Conservation (phyloP, 2,888 invertebrate species). For the Hyposoter dolosus region DNA sequence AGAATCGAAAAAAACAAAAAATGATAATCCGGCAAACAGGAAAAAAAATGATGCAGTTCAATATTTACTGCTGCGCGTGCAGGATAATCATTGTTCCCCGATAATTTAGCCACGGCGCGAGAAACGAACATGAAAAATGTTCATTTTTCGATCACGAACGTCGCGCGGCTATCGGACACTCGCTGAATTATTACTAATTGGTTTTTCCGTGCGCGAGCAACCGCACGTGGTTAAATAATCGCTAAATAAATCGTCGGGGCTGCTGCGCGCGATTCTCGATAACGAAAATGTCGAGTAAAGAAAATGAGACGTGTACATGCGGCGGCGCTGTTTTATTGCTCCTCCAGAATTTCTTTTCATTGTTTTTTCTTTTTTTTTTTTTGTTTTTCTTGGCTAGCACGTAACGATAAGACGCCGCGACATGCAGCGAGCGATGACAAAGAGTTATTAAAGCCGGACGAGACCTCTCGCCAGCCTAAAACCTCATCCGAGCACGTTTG, state of each 20-base stretch:
- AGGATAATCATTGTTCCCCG: conserved; percentile 4
- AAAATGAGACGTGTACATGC: conserved; percentile 11
- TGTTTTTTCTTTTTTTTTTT: not conserved
- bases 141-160: conserved; percentile 12
- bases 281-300: conserved; percentile 18
- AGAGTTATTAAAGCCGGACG: conserved; percentile 29
- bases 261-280: not conserved
- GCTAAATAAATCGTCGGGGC: not conserved
- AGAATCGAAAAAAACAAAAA: not conserved
- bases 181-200: conserved; percentile 20
- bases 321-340: not conserved
- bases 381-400: not conserved
- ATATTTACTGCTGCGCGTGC: not conserved
- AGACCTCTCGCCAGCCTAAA: not conserved
- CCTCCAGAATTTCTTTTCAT: not conserved
- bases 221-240: not conserved
- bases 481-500: not conserved
- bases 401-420: conserved; percentile 10
- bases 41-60: not conserved
- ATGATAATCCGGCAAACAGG: not conserved
- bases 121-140: conserved; percentile 12
- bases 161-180: conserved; percentile 1
- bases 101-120: not conserved
- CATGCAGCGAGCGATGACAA: not conserved
- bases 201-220: conserved; percentile 4